A percentile compares a stretch with the other conserved stretches of the same genome.
phyloP scores from a whole-genome alignment of 1,140 invertebrate genomes.

The Plodia interpunctella region DNA sequence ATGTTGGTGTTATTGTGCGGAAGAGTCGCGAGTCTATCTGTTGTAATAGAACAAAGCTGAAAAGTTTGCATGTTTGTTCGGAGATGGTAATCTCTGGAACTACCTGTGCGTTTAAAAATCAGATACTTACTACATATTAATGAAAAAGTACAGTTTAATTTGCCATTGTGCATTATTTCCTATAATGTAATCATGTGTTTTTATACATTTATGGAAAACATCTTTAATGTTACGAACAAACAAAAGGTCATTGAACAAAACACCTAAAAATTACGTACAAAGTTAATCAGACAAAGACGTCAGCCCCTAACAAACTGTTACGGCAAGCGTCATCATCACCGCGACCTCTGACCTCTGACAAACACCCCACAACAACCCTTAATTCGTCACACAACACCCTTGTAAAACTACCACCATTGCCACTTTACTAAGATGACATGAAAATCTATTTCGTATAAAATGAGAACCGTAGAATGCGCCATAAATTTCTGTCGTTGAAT shows the following conservation, averaged over 20 bases:
- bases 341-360: constrained; percentile 24
- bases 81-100: no score
- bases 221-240: constrained; percentile 9
- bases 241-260: no score
- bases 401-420: constrained; percentile 18
- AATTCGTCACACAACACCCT: constrained; percentile 42
- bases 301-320: constrained; percentile 10
- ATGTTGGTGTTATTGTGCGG: no score
- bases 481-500: constrained; percentile 15
- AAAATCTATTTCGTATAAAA: neutral
- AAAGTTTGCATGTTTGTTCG: no score
- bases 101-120: no score
- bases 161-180: no score
- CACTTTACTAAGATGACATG: neutral
- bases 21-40: no score
- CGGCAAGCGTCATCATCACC: neutral
- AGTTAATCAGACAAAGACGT: constrained; percentile 27
- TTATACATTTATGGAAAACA: no score
- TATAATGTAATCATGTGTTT: no score
- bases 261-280: neutral
- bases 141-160: no score
- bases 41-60: no score
- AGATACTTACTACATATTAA: no score
- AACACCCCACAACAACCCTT: constrained; percentile 27
- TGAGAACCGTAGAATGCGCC: constrained; percentile 20